Evolutionary conservation across 2,888 invertebrate genomes (phyloP), one percentile per base, ranked within the genome.

Genomic region (Drosophila colorata): DNA sequence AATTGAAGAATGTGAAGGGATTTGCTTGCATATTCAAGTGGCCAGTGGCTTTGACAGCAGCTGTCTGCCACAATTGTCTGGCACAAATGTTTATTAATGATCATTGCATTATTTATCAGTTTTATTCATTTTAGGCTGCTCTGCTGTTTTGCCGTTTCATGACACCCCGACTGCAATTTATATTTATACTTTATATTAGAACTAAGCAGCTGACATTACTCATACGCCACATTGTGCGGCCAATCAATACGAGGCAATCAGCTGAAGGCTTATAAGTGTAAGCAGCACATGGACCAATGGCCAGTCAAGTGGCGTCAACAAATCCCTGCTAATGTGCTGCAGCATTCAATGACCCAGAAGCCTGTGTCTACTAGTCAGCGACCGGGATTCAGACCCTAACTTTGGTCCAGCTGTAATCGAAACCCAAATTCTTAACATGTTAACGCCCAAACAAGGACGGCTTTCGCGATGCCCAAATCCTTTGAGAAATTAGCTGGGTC

Each of bases 231-330:
- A 33, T 11, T 56, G 40, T 57, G 14, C 40, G 14, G 13, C 44
- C 48, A 85, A 88, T 88, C 88, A 80, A 88, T 85, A 75, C 67
- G 67, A 23, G 65, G 73, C 77, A 82, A 82, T 82, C 81, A 78
- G 75, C 69, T 66, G 67, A 63, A 57, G 68, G 63, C 72, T 87
- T 82, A 87, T 55, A 77, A 66, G 56, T 77, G 80, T 86, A 69
- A 84, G 78, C 78, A 64, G 64, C 84, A 58, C 84, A 69, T 55
- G 78, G 72, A 48, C 65, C 72, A 81, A 56, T 68, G 76, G 41
- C 69, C 49, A 66, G 65, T 51, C 47, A 60, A 71, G 67, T 70
- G 77, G 68, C 66, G 67, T 47, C 67, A 55, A 56, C 68, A 81
- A 82, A 86, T 86, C 78, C 80, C 76, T 53, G 69, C 66, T 87